These are phyloP conservation scores for Ceratina japonica DNA, from an alignment of 1,140 invertebrate species.

Conservation along the genomic window DNA sequence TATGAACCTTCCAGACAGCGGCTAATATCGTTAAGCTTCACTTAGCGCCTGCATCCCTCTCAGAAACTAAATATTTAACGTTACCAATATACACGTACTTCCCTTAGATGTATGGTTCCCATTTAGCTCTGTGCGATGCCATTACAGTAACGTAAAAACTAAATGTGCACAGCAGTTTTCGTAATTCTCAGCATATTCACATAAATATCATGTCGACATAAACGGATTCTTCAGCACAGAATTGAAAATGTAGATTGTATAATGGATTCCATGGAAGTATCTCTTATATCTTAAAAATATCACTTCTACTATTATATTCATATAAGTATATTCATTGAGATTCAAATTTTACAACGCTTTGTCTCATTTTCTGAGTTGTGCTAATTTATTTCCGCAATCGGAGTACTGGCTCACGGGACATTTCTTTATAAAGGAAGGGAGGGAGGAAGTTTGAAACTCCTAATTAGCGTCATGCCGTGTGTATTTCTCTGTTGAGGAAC, in stretches of 20 bases:
- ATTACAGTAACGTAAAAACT: neutral
- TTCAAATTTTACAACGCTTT: neutral
- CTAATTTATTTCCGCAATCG: neutral
- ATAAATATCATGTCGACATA: too few species aligned
- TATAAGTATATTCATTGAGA: too few species aligned
- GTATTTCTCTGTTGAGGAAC: neutral
- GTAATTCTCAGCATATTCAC: too few species aligned
- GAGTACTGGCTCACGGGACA: neutral
- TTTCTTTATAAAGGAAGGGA: neutral
- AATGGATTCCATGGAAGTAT: neutral
- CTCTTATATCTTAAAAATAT: too few species aligned
- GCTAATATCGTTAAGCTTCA: constrained; percentile 69
- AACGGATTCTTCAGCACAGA: too few species aligned
- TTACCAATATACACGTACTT: constrained; percentile 32
- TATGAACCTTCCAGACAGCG: constrained; percentile 70
- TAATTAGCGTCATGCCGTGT: neutral
- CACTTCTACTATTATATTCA: too few species aligned
- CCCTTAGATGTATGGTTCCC: neutral
- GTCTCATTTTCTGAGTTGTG: neutral
- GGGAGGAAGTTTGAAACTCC: neutral
- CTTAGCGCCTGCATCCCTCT: constrained; percentile 62
- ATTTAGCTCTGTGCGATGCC: neutral
- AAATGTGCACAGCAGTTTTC: neutral
- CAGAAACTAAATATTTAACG: constrained; percentile 48
- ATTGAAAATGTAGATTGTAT: neutral